Evolutionary conservation across 2,797 vertebrate genomes (phyloP).

Genomic region (Tapirus indicus): DNA sequence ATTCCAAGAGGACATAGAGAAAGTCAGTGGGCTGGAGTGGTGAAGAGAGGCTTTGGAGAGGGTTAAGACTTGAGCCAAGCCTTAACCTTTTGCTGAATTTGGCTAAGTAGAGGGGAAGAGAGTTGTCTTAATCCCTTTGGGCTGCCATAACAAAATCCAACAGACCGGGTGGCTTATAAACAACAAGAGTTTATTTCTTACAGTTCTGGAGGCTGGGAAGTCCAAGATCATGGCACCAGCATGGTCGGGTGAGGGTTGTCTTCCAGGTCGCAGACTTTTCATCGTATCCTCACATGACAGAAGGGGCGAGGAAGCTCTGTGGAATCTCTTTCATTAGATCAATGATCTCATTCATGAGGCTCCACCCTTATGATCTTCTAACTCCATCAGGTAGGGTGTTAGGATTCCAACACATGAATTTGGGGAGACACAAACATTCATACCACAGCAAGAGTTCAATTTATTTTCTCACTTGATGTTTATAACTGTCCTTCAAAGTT

Average conservation of each 20-base stretch:
- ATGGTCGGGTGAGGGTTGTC: neutral
- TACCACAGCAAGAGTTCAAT: neutral
- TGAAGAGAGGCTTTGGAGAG: neutral
- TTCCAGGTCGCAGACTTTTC: neutral
- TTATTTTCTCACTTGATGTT: slow-evolving; percentile 23
- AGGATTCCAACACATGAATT: neutral
- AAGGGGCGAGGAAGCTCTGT: neutral
- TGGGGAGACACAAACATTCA: neutral
- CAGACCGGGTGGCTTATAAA: neutral
- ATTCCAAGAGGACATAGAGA: neutral
- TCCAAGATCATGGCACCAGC: neutral
- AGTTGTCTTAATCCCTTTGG: neutral
- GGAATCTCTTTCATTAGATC: neutral
- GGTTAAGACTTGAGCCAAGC: neutral
- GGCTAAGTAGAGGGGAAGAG: neutral
- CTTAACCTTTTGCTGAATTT: neutral
- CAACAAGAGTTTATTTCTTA: neutral
- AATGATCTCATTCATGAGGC: neutral
- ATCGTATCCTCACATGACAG: neutral
- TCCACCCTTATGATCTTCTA: neutral
- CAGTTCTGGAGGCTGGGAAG: neutral
- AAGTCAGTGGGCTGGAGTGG: neutral
- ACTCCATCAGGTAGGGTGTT: neutral
- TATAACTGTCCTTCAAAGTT: neutral
- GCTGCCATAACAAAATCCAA: neutral